Base-by-base conservation (phyloP, 2,113 vertebrate genomes). In the Parotia lawesii region DNA sequence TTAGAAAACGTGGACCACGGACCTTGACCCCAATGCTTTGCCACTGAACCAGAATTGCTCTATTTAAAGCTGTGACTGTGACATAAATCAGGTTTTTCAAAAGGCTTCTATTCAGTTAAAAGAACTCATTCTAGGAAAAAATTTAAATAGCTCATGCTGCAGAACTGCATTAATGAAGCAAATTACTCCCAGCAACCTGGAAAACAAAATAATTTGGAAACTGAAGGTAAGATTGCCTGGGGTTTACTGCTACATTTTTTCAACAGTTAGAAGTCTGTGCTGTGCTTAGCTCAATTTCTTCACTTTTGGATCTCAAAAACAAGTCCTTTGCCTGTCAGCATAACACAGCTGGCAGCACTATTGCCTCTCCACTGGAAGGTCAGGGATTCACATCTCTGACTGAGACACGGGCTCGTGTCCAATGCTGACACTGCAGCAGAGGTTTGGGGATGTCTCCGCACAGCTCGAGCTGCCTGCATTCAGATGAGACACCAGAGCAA, bases 341-440 rank as follows among this genome's bases (percentile, higher is more conserved):
- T 3, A 91, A 48, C 94, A 96, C 94, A 97, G 92, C 96, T 98
- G 95, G 95, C 89, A 93, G 85, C 65, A 48, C 87, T 72, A 69
- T 38, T 87, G 88, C 88, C 96, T 96, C 84, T 31, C 7, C 5
- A 21, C 87, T 90, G 33, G 89, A 93, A 95, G 90, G 94, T 95
- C 95, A 94, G 84, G 95, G 50, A 92, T 60, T 89, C 85, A 67
- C 84, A 61, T 91, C 72, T 69, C 94, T 79, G 83, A 44, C 93
- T 60, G 94, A 96, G 94, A 31, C 37, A 28, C 0, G 90, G 94
- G 97, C 87, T 23, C 16, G 60, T 28, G 58, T 89, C 96, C 97
- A 96, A n/a, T 6, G 97, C 97, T 96, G 94, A 97, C 45, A 6
- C 80, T 77, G 95, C 95, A 96, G 35, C 85, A 58, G 47, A 84